Evolutionary conservation across 2,797 vertebrate genomes (phyloP).

Genomic region (Coreius guichenoti): DNA sequence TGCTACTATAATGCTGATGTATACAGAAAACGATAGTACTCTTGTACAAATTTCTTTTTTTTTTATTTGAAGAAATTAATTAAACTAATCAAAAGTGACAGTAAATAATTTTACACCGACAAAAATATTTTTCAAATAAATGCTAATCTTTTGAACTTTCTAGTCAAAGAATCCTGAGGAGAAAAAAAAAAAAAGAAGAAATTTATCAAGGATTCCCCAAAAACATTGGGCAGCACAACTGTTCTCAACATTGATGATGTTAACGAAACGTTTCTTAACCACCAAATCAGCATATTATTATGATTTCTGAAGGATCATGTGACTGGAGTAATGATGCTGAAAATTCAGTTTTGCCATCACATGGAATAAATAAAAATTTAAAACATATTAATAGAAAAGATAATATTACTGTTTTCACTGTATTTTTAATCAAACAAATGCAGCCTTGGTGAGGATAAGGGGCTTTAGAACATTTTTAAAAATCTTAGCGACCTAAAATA

Average conservation of each 20-base stretch:
- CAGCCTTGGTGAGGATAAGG: not conserved
- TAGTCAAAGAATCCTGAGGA: not conserved
- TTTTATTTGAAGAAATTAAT: not conserved
- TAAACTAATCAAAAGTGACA: not conserved
- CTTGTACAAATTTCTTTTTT: not conserved
- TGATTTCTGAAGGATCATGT: constrained; percentile 5
- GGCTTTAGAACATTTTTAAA: not conserved
- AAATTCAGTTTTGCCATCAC: not conserved
- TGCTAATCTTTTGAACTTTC: no score
- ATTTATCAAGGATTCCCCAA: not conserved
- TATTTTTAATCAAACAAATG: not conserved
- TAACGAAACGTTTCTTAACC: not conserved
- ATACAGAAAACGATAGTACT: not conserved
- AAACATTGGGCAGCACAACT: no score
- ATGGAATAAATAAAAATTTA: not conserved
- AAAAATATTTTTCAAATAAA: not conserved
- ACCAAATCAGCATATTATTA: not conserved
- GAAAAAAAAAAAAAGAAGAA: no score
- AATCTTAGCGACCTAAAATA: not conserved
- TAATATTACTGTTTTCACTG: not conserved
- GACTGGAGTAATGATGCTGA: not conserved
- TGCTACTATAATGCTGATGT: not conserved
- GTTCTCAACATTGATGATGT: not conserved
- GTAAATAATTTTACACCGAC: not conserved
- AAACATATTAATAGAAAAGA: not conserved